Percentiles rank a stretch among this genome's conserved stretches.
Conservation (phyloP, 1,140 invertebrate species). For the Lordiphosa mommai region DNA sequence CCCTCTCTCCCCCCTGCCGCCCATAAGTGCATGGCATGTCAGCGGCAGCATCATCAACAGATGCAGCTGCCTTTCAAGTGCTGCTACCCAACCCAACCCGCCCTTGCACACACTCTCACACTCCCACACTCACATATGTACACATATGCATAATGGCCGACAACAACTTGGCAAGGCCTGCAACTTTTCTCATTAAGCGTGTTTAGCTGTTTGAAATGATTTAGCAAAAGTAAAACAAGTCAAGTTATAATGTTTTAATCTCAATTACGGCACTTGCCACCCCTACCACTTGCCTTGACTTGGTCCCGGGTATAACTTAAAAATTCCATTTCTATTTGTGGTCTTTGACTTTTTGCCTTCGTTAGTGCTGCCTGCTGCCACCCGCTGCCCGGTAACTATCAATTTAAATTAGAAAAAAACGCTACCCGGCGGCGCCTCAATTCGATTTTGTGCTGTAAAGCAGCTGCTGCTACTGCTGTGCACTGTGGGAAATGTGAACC, state of each 20-base stretch:
- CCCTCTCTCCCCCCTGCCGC: conserved; percentile 4
- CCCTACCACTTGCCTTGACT: neutral
- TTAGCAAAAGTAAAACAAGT: conserved; percentile 76
- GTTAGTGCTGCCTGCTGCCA: conserved; percentile 40
- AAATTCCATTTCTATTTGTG: conserved; percentile 74
- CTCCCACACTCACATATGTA: neutral
- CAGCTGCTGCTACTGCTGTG: neutral
- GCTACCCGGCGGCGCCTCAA: conserved; percentile 41
- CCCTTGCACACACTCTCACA: conserved; percentile 7
- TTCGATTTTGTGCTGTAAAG: conserved; percentile 57
- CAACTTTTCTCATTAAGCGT: conserved; percentile 76
- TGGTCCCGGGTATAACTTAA: conserved; percentile 72
- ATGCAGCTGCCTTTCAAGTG: conserved; percentile 60
- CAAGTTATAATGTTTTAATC: conserved; percentile 78
- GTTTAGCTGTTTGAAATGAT: conserved; percentile 76
- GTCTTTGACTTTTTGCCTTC: conserved; percentile 63
- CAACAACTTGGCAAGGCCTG: conserved; percentile 41
- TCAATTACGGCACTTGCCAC: conserved; percentile 75
- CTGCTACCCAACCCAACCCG: conserved; percentile 6
- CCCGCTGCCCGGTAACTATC: conserved; percentile 43
- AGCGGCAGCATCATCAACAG: conserved; percentile 45
- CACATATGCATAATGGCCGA: conserved; percentile 61
- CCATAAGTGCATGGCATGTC: conserved; percentile 64
- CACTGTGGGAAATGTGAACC: too few species aligned
- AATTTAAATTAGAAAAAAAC: conserved; percentile 70